Percentiles rank a stretch among this genome's conserved stretches.
These are phyloP conservation scores for Enteromius thamalakanensis DNA, from an alignment of 2,797 vertebrate species.

Conservation along the genomic window DNA sequence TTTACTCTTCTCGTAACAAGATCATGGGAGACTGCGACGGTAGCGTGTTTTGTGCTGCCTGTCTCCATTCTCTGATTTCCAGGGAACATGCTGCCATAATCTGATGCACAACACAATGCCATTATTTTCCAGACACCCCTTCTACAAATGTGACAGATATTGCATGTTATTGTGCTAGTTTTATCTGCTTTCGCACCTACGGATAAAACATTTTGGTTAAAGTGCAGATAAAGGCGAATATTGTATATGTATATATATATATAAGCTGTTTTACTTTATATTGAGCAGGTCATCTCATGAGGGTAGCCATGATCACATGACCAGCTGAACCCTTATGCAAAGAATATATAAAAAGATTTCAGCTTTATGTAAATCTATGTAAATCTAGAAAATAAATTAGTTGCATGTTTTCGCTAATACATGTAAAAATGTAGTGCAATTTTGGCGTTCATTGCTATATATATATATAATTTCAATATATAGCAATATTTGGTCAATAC, in stretches of 20 bases:
- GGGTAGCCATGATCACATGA: neutral
- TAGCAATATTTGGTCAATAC: no score
- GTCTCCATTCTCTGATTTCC: neutral
- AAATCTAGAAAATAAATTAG: no score
- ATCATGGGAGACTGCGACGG: slow-evolving; percentile 6
- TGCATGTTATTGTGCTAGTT: slow-evolving; percentile 9
- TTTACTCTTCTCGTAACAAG: slow-evolving; percentile 33
- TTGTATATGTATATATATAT: neutral
- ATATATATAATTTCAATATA: no score
- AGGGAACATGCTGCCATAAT: neutral
- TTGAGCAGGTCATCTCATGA: neutral
- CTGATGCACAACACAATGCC: slow-evolving; percentile 32
- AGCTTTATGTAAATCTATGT: no score
- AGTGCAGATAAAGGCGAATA: neutral
- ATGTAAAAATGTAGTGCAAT: no score
- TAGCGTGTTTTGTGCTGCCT: neutral
- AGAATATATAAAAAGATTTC: neutral
- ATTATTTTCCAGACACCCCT: slow-evolving; percentile 24
- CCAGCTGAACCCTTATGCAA: neutral
- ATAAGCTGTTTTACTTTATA: neutral
- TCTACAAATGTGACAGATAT: slow-evolving; percentile 12
- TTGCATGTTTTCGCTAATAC: no score
- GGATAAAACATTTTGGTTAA: neutral
- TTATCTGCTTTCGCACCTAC: neutral
- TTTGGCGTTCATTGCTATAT: no score